Evolutionary conservation across 2,797 vertebrate species (phyloP), one percentile per base, ranked within the genome.

Genomic region (Gorsachius magnificus): DNA sequence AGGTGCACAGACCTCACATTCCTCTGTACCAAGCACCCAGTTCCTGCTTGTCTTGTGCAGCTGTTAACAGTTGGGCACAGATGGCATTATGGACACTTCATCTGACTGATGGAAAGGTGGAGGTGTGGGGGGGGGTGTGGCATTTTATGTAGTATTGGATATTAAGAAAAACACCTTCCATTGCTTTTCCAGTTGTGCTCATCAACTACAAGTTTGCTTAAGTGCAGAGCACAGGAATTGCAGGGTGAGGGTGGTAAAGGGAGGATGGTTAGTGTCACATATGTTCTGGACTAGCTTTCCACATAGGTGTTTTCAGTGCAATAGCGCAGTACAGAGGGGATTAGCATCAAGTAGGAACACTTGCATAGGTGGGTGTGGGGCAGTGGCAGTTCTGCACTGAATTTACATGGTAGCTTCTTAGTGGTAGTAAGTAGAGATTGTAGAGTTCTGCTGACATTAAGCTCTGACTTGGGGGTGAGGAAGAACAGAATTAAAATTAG

Each of bases 51-150:
- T 48, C 78, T 50, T 83, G 43, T 74, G 77, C 72, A 75, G 46
- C 80, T 94, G 54, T 56, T 58, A 76, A 43, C 50, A 74, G 77
- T 75, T 79, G 45, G 51, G 15, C 53, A 35, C 61, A 58, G 21
- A 4, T 85, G 70, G 21, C 11, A 13, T 65, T 41, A 4, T 3
- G 6, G 50, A 7, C 8, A 24, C 16, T 35, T 68, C 41, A 80
- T 68, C 71, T 26, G 28, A 26, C 56, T 48, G 45, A 17, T 41
- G 41, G 56, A 66, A 38, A 10, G 48, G 53, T 51, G 53, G 36
- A 81, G 26, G 16, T 13, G 4, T n/a, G 5, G 4, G 9, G 6
- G 9, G 6, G 13, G 3, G 2, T 35, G 1, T 38, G 41, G 19
- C 2, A 3, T 46, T 89, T 89, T 56, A 46, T 38, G 83, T 17